Percentiles rank a stretch among this genome's conserved stretches.
phyloP scores from a whole-genome alignment of 2,888 invertebrate genomes.

The Cosmorhoe ocellata region DNA sequence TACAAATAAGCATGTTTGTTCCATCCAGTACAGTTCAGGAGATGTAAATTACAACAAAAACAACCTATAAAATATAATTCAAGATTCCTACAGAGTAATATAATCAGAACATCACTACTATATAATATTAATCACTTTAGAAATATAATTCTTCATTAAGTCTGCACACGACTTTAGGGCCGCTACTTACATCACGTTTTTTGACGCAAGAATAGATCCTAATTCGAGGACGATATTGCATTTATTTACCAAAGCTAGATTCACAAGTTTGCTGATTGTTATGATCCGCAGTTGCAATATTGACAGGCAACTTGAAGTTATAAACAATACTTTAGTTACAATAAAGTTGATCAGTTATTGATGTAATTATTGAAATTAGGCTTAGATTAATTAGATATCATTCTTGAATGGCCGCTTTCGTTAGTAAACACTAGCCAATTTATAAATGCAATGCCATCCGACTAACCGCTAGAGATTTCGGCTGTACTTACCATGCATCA shows the following conservation, averaged over 20 bases:
- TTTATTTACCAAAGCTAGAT: slow-evolving; percentile 1
- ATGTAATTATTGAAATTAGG: no score
- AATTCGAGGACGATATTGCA: slow-evolving; percentile 6
- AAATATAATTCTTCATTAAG: slow-evolving; percentile 31
- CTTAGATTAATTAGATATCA: no score
- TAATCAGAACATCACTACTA: slow-evolving; percentile 24
- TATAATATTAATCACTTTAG: slow-evolving; percentile 30
- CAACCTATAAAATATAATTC: slow-evolving; percentile 30
- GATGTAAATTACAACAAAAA: slow-evolving; percentile 23
- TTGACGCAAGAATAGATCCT: neutral
- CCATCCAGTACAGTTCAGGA: slow-evolving; percentile 29
- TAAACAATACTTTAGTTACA: no score
- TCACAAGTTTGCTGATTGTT: neutral
- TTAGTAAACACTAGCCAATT: neutral
- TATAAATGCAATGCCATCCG: neutral
- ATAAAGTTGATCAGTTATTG: no score
- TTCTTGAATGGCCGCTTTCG: no score
- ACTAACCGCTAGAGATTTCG: neutral
- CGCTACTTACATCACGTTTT: slow-evolving; percentile 23
- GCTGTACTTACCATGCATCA: no score
- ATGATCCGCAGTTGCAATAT: no score
- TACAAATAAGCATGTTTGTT: slow-evolving; percentile 33
- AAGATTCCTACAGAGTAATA: slow-evolving; percentile 35
- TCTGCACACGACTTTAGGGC: slow-evolving; percentile 25
- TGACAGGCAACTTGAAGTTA: no score